Base-by-base conservation (phyloP, 2,888 invertebrate species). In the Nephrocerus scutellatus region DNA sequence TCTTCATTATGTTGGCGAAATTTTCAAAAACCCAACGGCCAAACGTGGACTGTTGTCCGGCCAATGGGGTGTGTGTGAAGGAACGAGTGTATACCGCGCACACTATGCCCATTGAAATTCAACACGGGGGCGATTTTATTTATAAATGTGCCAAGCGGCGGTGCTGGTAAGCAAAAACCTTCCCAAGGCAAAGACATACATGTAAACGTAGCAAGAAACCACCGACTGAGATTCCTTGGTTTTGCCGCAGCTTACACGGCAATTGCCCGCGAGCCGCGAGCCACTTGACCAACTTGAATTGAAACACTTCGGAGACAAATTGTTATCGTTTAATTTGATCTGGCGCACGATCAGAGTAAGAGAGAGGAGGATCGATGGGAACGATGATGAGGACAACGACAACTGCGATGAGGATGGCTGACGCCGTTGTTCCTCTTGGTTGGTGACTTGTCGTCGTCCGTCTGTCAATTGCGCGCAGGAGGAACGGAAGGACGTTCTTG, bases 251-350 rank as follows among this genome's bases (percentile, higher is more conserved):
- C 21, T 22, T 30, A 21, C 15, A 21, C 21, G 13, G 48, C 6
- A 38, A 45, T 14, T 39, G 41, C 20, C 26, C 13, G 26, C 26
- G 29, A 47, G 31, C 20, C 25, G 25, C 40, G 43, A 50, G 53
- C 52, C n/a, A n/a, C n/a, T n/a, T n/a, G n/a, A n/a, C n/a, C n/a
- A n/a, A n/a, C n/a, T n/a, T n/a, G n/a, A 8, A n/a, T 42, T 44
- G 47, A 47, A 63, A 64, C 63, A 64, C 63, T 64, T 64, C 60
- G 57, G 59, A 58, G 63, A 65, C 63, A 64, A 64, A 64, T 64
- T 64, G 63, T 64, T 64, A 65, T 64, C 62, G 66, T 62, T 64
- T 62, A 64, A 65, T 64, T 61, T 62, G 63, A 62, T 62, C 61
- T 59, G 58, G 57, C 56, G 60, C 61, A 60, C 63, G 62, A 59